Percentiles rank a stretch among this genome's conserved stretches.
Evolutionary conservation across 2,888 invertebrate genomes (phyloP).

Genomic region (Netelia virgata): DNA sequence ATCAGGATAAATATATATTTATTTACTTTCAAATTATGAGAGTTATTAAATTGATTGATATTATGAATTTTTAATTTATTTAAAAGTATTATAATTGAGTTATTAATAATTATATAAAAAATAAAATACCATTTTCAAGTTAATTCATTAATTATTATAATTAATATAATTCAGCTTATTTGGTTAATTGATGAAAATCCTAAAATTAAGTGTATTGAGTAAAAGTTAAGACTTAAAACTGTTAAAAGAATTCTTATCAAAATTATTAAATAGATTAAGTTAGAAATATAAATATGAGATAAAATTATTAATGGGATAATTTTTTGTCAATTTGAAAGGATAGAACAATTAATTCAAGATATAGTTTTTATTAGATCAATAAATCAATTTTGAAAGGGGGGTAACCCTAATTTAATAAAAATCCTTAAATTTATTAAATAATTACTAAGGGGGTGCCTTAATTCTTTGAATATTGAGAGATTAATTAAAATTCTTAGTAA

Average conservation of each 20-base stretch:
- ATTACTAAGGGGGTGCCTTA: too few species aligned
- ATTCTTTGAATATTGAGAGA: too few species aligned
- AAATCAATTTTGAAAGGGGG: constrained; percentile 88
- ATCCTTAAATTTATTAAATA: too few species aligned
- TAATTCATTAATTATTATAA: constrained; percentile 85
- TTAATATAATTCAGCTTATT: constrained; percentile 86
- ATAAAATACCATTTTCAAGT: constrained; percentile 84
- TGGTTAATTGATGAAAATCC: constrained; percentile 89
- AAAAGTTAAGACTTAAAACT: constrained; percentile 86
- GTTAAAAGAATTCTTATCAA: too few species aligned
- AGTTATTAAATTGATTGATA: constrained; percentile 85
- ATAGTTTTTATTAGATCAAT: constrained; percentile 87
- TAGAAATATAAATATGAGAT: constrained; percentile 77
- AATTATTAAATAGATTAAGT: constrained; percentile 79
- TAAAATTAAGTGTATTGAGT: constrained; percentile 87
- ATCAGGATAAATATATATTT: constrained; percentile 82
- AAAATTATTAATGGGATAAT: constrained; percentile 87
- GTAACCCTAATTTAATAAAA: constrained; percentile 87
- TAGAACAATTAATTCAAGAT: constrained; percentile 86
- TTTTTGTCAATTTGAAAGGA: constrained; percentile 89
- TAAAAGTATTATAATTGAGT: constrained; percentile 85
- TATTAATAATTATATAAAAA: constrained; percentile 85
- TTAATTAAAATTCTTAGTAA: constrained; percentile 83
- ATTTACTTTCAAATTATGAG: constrained; percentile 80
- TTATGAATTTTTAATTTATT: constrained; percentile 85